A percentile compares a stretch with the other conserved stretches of the same genome.
These are phyloP conservation scores for Perca schrenkii DNA, from an alignment of 2,113 vertebrate genomes.

Conservation along the genomic window DNA sequence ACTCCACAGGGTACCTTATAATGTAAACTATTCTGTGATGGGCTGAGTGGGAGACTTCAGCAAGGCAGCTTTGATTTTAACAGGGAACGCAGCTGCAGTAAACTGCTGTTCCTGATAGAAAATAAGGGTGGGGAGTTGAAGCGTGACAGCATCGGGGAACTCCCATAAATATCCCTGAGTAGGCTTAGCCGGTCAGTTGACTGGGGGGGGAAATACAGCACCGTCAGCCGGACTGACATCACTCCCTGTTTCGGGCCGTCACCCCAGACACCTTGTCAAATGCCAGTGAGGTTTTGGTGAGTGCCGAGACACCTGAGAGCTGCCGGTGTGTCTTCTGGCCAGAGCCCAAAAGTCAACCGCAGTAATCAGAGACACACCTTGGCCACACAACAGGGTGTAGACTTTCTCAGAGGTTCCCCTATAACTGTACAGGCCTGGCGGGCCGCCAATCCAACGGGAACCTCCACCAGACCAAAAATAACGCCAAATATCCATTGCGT, in stretches of 20 bases:
- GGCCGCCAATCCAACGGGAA: no score
- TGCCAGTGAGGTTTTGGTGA: background rate
- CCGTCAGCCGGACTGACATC: background rate
- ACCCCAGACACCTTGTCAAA: background rate
- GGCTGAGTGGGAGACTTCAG: background rate
- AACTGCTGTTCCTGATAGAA: background rate
- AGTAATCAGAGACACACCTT: background rate
- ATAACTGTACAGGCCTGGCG: no score
- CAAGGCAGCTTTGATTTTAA: background rate
- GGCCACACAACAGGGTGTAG: background rate
- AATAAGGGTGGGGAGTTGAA: background rate
- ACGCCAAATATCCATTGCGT: no score
- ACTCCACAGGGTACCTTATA: background rate
- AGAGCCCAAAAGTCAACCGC: background rate
- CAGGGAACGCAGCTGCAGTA: background rate
- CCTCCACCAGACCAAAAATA: no score
- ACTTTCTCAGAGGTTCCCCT: background rate
- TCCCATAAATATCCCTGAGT: conserved; percentile 1
- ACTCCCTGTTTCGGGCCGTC: background rate
- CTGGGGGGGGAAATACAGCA: background rate
- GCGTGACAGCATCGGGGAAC: background rate
- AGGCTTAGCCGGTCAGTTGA: background rate
- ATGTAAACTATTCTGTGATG: background rate
- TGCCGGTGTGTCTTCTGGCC: background rate
- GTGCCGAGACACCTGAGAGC: background rate